Evolutionary conservation across 2,888 invertebrate species (phyloP).

Genomic region (Reticulitermes lucifugus): DNA sequence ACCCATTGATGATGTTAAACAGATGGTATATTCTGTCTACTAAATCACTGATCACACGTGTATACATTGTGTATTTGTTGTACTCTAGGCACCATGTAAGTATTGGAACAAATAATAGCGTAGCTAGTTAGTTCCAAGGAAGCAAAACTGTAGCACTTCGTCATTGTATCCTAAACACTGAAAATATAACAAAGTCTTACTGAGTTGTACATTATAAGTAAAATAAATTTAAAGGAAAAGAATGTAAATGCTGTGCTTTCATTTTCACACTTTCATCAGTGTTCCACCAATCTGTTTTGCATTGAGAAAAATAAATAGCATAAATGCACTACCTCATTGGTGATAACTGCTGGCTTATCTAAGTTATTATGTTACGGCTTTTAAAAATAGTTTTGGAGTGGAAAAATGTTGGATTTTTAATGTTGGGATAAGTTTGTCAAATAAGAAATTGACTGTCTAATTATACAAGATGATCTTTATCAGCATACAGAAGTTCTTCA

Average conservation of each 20-base stretch:
- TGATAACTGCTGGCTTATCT: no score
- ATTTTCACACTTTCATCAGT: no score
- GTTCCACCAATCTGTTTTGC: no score
- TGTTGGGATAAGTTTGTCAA: no score
- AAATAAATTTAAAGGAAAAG: conserved; percentile 27
- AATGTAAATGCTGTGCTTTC: not conserved
- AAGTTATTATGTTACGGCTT: no score
- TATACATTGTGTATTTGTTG: conserved; percentile 22
- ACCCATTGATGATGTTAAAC: conserved; percentile 9
- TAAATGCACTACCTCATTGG: no score
- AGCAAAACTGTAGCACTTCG: conserved; percentile 7
- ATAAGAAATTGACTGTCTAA: no score
- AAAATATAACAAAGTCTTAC: not conserved
- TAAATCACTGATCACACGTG: conserved; percentile 3
- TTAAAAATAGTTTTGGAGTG: no score
- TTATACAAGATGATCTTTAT: no score
- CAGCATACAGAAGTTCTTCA: no score
- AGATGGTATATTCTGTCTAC: conserved; percentile 28
- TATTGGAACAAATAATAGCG: not conserved
- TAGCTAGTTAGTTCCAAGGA: not conserved
- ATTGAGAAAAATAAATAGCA: no score
- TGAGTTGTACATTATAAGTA: conserved; percentile 15
- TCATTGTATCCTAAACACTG: conserved; percentile 14
- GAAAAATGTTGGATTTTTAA: no score
- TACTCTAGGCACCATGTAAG: conserved; percentile 5